Evolutionary conservation across 2,113 vertebrate genomes (phyloP).

Genomic region (Odocoileus virginianus): DNA sequence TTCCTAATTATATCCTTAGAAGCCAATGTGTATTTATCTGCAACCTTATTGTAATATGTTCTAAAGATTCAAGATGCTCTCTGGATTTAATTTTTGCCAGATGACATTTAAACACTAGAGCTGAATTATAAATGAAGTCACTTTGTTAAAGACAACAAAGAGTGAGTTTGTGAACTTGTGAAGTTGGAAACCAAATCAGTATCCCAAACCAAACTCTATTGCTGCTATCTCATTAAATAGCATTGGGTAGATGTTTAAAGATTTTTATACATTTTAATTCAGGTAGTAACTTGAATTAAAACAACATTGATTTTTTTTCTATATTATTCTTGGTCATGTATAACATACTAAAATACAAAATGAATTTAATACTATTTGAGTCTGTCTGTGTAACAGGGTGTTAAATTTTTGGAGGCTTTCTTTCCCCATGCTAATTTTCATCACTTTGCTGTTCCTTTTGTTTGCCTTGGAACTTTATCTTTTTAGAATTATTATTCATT

Average conservation of each 20-base stretch:
- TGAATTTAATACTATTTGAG: constrained; percentile 68
- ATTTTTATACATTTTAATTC: constrained; percentile 69
- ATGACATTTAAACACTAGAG: neutral
- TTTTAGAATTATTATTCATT: neutral
- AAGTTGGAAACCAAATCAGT: constrained; percentile 47
- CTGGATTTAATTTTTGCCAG: constrained; percentile 46
- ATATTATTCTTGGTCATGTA: constrained; percentile 44
- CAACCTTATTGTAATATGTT: neutral
- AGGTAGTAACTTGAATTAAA: constrained; percentile 69
- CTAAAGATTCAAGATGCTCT: constrained; percentile 44
- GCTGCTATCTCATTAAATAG: constrained; percentile 30
- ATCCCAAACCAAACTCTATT: neutral
- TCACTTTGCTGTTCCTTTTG: constrained; percentile 50
- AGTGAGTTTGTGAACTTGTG: neutral
- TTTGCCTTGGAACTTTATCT: constrained; percentile 43
- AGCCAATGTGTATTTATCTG: neutral
- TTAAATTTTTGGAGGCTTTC: constrained; percentile 51
- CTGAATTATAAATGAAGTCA: constrained; percentile 16
- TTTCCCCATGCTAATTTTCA: constrained; percentile 43
- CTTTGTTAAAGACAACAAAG: constrained; percentile 7
- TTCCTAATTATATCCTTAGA: constrained; percentile 45
- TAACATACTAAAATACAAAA: constrained; percentile 61
- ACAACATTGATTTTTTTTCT: constrained; percentile 65
- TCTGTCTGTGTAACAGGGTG: constrained; percentile 4
- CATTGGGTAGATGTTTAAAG: constrained; percentile 26